Evolutionary conservation across 2,888 invertebrate species (phyloP).

Genomic region (Lingula anatina): DNA sequence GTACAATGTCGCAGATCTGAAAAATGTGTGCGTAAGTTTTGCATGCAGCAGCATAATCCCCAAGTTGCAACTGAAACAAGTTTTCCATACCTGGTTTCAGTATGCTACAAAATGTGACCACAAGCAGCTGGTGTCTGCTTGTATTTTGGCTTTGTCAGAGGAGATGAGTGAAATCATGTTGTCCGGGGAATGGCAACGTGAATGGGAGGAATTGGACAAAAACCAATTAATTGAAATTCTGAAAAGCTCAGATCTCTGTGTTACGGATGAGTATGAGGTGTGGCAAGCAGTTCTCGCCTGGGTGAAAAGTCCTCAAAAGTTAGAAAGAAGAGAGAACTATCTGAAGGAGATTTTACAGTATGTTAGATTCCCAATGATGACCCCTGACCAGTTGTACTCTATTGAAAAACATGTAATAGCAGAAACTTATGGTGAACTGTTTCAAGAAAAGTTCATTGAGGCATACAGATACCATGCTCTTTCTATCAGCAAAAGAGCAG

Average conservation of each 20-base stretch:
- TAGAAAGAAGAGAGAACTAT: conserved; percentile 57
- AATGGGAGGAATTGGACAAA: conserved; percentile 45
- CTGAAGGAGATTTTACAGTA: conserved; percentile 73
- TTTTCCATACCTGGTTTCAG: conserved; percentile 55
- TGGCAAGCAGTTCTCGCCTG: conserved; percentile 50
- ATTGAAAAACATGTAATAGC: conserved; percentile 74
- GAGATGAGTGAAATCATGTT: conserved; percentile 45
- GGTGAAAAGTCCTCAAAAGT: conserved; percentile 39
- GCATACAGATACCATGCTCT: conserved; percentile 54
- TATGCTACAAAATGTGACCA: conserved; percentile 51
- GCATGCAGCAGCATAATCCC: conserved; percentile 50
- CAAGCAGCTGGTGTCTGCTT: conserved; percentile 26
- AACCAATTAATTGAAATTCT: conserved; percentile 52
- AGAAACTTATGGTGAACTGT: conserved; percentile 55
- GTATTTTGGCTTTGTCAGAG: conserved; percentile 35
- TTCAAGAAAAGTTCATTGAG: conserved; percentile 45
- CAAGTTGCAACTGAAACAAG: conserved; percentile 47
- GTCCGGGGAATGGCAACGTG: conserved; percentile 50
- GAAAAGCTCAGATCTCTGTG: conserved; percentile 44
- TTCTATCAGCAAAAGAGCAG: conserved; percentile 43
- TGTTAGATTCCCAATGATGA: conserved; percentile 93
- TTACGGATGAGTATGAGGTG: conserved; percentile 51
- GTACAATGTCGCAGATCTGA: conserved; percentile 50
- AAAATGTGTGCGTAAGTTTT: conserved; percentile 52
- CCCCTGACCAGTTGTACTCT: conserved; percentile 80